phyloP scores from a whole-genome alignment of 2,797 vertebrate genomes.

The Orientallactaga sibirica region DNA sequence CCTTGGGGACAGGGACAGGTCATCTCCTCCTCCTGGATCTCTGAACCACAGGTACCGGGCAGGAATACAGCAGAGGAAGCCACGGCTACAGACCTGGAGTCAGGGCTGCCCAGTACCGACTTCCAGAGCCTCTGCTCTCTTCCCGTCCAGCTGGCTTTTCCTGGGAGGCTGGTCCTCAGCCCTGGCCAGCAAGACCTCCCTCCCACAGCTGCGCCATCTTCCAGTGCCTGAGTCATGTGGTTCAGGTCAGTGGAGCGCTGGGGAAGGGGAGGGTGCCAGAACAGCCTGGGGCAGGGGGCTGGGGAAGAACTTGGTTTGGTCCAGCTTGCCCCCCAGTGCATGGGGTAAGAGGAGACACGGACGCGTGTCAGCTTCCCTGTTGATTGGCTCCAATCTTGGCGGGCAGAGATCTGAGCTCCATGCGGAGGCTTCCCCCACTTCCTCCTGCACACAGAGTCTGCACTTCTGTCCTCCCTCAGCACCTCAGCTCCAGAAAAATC shows the following conservation, averaged over 20 bases:
- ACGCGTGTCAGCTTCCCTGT: no score
- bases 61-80: not conserved
- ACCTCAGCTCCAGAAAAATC: not conserved
- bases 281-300: not conserved
- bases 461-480: not conserved
- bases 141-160: slow-evolving; percentile 57
- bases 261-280: not conserved
- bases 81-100: not conserved
- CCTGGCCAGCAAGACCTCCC: not conserved
- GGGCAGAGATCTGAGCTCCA: not conserved
- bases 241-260: not conserved
- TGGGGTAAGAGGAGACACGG: no score
- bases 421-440: not conserved
- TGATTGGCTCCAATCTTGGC: not conserved
- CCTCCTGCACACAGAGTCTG: not conserved
- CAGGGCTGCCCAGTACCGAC: not conserved
- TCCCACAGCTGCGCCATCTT: slow-evolving; percentile 12
- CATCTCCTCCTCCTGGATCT: not conserved
- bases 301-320: not conserved
- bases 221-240: not conserved
- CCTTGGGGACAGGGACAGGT: not conserved
- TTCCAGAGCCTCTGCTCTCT: not conserved
- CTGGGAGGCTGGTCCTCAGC: not conserved
- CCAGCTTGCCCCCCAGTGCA: not conserved
- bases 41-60: not conserved